Conservation (phyloP, 2,888 invertebrate genomes). For the Macroteleia sp. region DNA sequence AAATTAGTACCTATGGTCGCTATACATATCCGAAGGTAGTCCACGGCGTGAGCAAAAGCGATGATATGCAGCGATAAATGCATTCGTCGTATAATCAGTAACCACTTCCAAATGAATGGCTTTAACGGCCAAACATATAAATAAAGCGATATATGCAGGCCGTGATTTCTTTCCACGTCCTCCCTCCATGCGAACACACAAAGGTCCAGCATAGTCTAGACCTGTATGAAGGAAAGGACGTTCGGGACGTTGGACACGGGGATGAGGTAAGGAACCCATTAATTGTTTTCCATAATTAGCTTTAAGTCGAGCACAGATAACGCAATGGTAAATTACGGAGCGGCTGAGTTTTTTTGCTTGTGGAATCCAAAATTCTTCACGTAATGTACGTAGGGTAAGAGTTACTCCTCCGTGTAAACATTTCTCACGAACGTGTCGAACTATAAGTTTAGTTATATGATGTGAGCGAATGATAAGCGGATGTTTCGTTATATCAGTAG, state of each 20-base stretch:
- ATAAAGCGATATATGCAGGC: conserved; percentile 67
- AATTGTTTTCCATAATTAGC: background rate
- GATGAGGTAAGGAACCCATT: background rate
- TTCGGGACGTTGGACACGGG: background rate
- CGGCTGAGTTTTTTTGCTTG: background rate
- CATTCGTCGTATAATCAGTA: conserved; percentile 59
- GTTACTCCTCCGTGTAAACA: conserved; percentile 8
- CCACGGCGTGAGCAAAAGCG: too few species aligned
- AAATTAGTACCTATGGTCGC: conserved; percentile 26
- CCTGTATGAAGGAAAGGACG: conserved; percentile 28
- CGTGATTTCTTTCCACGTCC: conserved; percentile 46
- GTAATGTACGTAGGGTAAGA: background rate
- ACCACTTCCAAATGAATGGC: conserved; percentile 71
- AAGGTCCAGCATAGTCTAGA: conserved; percentile 65
- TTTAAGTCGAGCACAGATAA: conserved; percentile 19
- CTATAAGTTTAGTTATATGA: background rate
- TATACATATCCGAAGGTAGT: too few species aligned
- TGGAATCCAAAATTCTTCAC: conserved; percentile 3
- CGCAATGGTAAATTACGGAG: conserved; percentile 20
- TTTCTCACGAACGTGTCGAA: conserved; percentile 5
- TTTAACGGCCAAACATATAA: conserved; percentile 67
- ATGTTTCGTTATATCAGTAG: too few species aligned
- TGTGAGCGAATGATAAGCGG: too few species aligned
- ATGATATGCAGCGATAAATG: conserved; percentile 60
- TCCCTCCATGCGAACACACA: conserved; percentile 12